A percentile compares a stretch with the other conserved stretches of the same genome.
Conservation (phyloP, 2,888 invertebrate species). For the Phlogophora meticulosa region DNA sequence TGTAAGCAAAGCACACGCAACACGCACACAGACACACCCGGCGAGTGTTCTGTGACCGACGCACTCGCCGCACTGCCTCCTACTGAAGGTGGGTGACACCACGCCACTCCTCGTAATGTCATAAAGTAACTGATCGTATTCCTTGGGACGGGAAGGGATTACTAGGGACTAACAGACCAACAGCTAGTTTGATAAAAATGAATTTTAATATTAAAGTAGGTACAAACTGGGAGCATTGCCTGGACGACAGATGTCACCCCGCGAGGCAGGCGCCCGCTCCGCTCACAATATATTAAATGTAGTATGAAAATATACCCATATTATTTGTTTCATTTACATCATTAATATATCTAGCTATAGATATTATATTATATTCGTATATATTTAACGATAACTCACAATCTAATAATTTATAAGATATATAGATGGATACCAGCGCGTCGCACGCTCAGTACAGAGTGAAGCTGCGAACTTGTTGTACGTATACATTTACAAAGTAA, state of each 20-base stretch:
- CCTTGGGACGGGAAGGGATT: conserved; percentile 34
- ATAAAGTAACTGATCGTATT: background rate
- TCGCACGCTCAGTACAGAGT: conserved; percentile 49
- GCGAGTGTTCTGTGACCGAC: background rate
- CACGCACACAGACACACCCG: conserved; percentile 41
- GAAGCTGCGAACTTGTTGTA: conserved; percentile 47
- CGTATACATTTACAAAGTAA: conserved; percentile 64
- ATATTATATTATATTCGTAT: conserved; percentile 59
- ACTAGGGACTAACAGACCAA: conserved; percentile 68
- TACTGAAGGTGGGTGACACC: no score
- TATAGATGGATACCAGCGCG: conserved; percentile 50
- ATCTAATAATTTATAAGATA: conserved; percentile 62
- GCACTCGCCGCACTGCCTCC: background rate
- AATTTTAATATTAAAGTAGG: conserved; percentile 76
- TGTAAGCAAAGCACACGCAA: conserved; percentile 69
- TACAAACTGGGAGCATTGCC: conserved; percentile 71
- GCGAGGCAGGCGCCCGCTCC: conserved; percentile 46
- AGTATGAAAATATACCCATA: conserved; percentile 68
- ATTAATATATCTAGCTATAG: conserved; percentile 58
- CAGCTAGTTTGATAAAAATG: conserved; percentile 74
- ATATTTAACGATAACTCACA: conserved; percentile 61
- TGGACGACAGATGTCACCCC: conserved; percentile 50
- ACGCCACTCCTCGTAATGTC: no score
- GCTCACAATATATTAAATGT: conserved; percentile 69
- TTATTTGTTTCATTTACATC: conserved; percentile 69